Evolutionary conservation across 2,888 invertebrate species (phyloP).

Genomic region (Rotaria socialis): DNA sequence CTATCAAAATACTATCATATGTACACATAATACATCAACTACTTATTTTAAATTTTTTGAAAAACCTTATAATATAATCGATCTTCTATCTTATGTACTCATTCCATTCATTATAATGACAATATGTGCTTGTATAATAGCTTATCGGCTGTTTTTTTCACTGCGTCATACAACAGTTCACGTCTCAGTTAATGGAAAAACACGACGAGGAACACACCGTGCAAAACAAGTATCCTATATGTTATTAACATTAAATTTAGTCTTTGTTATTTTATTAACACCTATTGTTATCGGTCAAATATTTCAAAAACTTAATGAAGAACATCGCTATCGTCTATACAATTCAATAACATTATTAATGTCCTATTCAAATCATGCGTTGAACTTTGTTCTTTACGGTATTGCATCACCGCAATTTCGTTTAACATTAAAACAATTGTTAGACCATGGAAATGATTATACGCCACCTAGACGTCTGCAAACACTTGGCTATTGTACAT

Average conservation of each 20-base stretch:
- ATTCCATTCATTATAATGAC: slow-evolving; percentile 45
- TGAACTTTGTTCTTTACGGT: slow-evolving; percentile 43
- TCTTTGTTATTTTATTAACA: slow-evolving; percentile 41
- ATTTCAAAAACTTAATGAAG: slow-evolving; percentile 28
- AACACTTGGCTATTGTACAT: background rate
- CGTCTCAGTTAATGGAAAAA: background rate
- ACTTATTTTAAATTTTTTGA: slow-evolving; percentile 44
- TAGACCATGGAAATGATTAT: background rate
- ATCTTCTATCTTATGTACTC: slow-evolving; percentile 41
- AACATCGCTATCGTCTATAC: slow-evolving; percentile 8
- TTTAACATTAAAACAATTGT: slow-evolving; percentile 30
- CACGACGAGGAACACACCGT: background rate
- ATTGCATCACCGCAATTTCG: slow-evolving; percentile 45
- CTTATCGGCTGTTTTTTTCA: slow-evolving; percentile 37
- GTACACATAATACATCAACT: slow-evolving; percentile 34
- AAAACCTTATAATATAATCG: slow-evolving; percentile 41
- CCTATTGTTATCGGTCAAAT: slow-evolving; percentile 37
- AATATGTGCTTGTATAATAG: slow-evolving; percentile 40
- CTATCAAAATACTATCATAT: background rate
- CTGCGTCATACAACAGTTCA: background rate
- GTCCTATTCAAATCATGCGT: slow-evolving; percentile 46
- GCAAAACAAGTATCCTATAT: slow-evolving; percentile 44
- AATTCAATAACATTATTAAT: slow-evolving; percentile 42
- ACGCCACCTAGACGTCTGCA: background rate
- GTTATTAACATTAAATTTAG: slow-evolving; percentile 43